Evolutionary conservation across 2,797 vertebrate genomes (phyloP), one percentile per base, ranked within the genome.

Genomic region (Enteromius treurensis): DNA sequence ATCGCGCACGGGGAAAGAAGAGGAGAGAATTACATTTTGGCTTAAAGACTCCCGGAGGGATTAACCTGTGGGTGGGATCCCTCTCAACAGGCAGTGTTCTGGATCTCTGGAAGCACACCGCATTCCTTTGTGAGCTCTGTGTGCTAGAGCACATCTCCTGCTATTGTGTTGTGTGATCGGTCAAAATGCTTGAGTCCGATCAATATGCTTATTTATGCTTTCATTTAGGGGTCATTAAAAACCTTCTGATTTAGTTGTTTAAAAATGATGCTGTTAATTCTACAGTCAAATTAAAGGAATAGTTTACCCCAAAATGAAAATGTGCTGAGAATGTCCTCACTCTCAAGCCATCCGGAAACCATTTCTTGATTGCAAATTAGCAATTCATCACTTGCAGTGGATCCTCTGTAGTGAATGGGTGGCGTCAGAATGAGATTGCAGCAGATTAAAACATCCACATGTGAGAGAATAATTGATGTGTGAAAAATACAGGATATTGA

Each of bases 1-100:
- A 92, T 85, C 79, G 78, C 81, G 60, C 89, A 92, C 85, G 77
- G 79, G 89, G 85, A 91, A 90, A 90, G 90, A 91, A 90, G 89
- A 91, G 84, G 84, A 90, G 83, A 89, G 90, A 87, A 92, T 90
- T 64, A 21, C 0, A 64, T 78, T 49, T 37, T 15, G n/a, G 60
- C 15, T 53, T 85, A 87, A 79, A 91, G 89, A 80, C 71, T 89
- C 88, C 87, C 73, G 14, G 13, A 79, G 87, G 89, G 29, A 84
- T 87, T 62, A 91, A 89, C 85, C 80, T 87, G 83, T 79, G 86
- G 86, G 84, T 86, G 83, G 88, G 89, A 91, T 84, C 86, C 81
- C 60, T 70, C 69, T 23, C 67, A 80, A 86, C 80, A 83, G 58
- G 29, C 76, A 87, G 82, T 79, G 84, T 26, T 15, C 60, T 34